These are phyloP conservation scores for Tapirus terrestris DNA, from an alignment of 2,113 vertebrate genomes.

Conservation along the genomic window DNA sequence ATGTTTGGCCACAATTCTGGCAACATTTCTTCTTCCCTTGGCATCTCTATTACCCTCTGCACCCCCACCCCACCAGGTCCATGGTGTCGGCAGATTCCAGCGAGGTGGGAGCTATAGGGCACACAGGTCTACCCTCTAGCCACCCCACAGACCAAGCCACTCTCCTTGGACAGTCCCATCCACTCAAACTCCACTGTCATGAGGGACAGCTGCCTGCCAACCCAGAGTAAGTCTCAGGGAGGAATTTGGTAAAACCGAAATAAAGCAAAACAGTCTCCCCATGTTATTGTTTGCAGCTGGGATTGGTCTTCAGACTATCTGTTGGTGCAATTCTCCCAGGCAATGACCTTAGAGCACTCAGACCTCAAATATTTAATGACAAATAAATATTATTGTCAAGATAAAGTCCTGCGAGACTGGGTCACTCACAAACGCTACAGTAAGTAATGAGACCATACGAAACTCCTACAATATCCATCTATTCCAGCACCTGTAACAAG, in stretches of 20 bases:
- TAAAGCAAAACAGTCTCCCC: neutral
- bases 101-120: rapidly evolving
- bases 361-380: conserved; percentile 37
- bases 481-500: neutral
- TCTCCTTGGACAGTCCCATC: neutral
- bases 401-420: neutral
- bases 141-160: neutral
- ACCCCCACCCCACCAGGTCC: neutral
- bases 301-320: neutral
- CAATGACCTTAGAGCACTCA: conserved; percentile 26
- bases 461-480: neutral
- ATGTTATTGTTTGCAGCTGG: neutral
- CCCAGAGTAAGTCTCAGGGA: neutral
- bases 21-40: neutral
- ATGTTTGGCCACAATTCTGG: neutral
- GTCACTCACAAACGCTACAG: neutral
- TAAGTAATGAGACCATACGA: neutral
- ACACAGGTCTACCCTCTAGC: rapidly evolving
- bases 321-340: neutral
- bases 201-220: neutral
- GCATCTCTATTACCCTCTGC: neutral
- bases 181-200: neutral
- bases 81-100: neutral
- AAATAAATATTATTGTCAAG: conserved; percentile 19
- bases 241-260: neutral